A percentile compares a stretch with the other conserved stretches of the same genome.
phyloP scores from a whole-genome alignment of 2,113 vertebrate species.

The Ceyx cyanopectus region DNA sequence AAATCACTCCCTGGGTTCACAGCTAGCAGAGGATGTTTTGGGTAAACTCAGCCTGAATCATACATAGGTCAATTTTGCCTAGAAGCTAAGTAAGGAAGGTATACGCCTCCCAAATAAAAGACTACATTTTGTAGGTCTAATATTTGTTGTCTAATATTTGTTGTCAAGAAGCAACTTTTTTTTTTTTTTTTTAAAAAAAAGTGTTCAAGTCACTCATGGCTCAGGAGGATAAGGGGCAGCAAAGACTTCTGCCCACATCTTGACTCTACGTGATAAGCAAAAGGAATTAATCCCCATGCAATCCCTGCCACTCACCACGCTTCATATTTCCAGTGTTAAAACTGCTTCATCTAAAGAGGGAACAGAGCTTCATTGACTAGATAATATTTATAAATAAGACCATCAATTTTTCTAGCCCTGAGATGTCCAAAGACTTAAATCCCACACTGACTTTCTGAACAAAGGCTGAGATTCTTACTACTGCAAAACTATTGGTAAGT shows the following conservation, averaged over 20 bases:
- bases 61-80: not conserved
- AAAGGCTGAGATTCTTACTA: not conserved
- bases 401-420: not conserved
- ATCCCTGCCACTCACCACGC: not conserved
- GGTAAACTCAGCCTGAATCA: not conserved
- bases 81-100: not conserved
- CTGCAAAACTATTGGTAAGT: not conserved
- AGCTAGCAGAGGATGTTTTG: not conserved
- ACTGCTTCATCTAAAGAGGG: not conserved
- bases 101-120: not conserved
- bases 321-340: not conserved
- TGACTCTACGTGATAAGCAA: not conserved
- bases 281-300: not conserved
- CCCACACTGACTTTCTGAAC: not conserved
- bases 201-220: not conserved
- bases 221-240: not conserved
- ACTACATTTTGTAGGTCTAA: not conserved
- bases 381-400: not conserved
- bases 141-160: not conserved
- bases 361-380: not conserved
- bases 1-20: not conserved
- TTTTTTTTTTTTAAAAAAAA: not conserved
- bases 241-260: not conserved
- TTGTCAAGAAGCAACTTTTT: not conserved
- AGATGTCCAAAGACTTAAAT: not conserved